Evolutionary conservation across 2,113 vertebrate species (phyloP).

Genomic region (Mellivora capensis): DNA sequence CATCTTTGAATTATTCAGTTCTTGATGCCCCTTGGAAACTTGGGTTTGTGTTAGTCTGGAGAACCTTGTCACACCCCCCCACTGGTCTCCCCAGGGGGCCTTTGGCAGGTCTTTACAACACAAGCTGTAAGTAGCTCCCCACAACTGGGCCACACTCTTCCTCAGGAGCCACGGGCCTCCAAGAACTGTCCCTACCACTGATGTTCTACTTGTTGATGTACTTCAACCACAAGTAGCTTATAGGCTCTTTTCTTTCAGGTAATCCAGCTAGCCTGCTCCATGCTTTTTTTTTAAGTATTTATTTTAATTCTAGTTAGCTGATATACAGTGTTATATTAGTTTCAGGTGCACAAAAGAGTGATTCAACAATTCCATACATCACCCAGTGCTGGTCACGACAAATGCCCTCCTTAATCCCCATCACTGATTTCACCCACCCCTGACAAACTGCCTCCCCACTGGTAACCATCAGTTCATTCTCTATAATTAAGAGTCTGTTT

Average conservation of each 20-base stretch:
- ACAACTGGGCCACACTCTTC: background rate
- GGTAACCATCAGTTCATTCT: background rate
- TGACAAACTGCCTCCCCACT: background rate
- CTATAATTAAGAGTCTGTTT: too few species aligned
- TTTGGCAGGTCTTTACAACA: background rate
- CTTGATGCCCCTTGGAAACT: background rate
- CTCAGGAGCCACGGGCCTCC: background rate
- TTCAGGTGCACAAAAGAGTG: background rate
- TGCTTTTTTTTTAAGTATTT: background rate
- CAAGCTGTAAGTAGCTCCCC: background rate
- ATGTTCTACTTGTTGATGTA: background rate
- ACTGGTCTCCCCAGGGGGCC: background rate
- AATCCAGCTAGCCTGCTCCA: background rate
- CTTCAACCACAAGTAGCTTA: background rate
- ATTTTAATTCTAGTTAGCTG: background rate
- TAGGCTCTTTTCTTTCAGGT: background rate
- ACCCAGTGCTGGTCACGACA: background rate
- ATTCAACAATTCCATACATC: background rate
- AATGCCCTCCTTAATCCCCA: background rate
- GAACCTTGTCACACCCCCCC: background rate
- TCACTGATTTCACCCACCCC: background rate
- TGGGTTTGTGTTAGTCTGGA: background rate
- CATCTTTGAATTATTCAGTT: background rate
- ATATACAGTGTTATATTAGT: background rate
- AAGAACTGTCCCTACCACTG: background rate